Evolutionary conservation across 2,888 invertebrate genomes (phyloP).

Genomic region (Agrotis exclamationis): DNA sequence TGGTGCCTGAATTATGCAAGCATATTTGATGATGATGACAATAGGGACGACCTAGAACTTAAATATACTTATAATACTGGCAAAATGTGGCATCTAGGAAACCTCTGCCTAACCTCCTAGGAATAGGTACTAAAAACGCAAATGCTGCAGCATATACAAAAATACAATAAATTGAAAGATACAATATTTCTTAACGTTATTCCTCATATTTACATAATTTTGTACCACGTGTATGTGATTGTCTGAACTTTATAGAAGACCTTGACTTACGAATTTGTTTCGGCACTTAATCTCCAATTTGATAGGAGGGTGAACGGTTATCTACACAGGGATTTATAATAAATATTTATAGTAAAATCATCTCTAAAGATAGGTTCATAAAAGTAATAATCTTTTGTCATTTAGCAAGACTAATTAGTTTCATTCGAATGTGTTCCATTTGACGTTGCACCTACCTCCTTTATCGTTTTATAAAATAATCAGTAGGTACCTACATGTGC

Average conservation of each 20-base stretch:
- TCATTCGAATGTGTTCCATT: not conserved
- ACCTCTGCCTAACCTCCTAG: no score
- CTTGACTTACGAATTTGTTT: constrained; percentile 20
- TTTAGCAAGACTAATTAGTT: not conserved
- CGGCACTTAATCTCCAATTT: not conserved
- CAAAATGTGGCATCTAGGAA: no score
- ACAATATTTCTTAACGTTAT: not conserved
- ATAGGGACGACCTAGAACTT: no score
- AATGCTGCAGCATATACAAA: no score
- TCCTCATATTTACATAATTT: not conserved
- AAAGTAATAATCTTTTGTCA: constrained; percentile 1
- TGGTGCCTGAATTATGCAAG: no score
- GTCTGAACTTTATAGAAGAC: constrained; percentile 6
- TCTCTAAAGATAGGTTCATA: not conserved
- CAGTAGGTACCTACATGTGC: no score
- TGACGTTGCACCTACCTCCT: not conserved
- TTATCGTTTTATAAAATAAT: no score
- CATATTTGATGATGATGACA: no score
- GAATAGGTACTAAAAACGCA: no score
- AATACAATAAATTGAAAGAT: no score
- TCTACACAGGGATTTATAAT: not conserved
- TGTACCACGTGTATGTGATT: not conserved
- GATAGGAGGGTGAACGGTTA: not conserved
- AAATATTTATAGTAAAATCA: not conserved
- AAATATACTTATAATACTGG: no score